Evolutionary conservation across 2,797 vertebrate genomes (phyloP), one percentile per base, ranked within the genome.

Genomic region (Petrocephalus schoutedeni): DNA sequence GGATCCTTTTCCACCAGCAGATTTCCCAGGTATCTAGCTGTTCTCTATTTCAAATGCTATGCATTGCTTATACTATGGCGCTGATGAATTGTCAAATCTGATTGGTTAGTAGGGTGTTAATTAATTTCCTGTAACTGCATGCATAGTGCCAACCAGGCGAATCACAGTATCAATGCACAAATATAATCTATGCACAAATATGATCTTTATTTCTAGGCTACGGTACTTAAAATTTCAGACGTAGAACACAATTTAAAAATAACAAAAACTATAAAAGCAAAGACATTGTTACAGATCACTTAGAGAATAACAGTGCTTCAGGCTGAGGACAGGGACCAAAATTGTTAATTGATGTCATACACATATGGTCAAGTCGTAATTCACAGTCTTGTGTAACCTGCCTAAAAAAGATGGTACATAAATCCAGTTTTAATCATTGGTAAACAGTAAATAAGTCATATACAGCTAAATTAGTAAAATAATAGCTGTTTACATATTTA

Each of bases 1-100:
- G 92, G 98, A 99, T 89, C 98, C 98, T 0, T 99, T 99, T 91
- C 98, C 98, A 58, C 98, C 98, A 5, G 97, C 97, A 3, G 98
- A 99, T 91, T 99, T 99, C 90, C 98, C 98, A 95, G 98, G 98
- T 99, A 95, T 84, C 56, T 51, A 10, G 19, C 19, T 64, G 16
- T 51, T 45, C 56, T 61, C 59, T 23, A 19, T 32, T 10, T 67
- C 4, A 51, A 49, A 41, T 58, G 12, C 14, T 49, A 77, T 77
- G 16, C 71, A 49, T 77, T 49, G 36, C 71, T 77, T 77, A 77
- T 36, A 36, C 4, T 12, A 3, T 23, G 4, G 61, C 10, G 4
- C 28, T 67, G 64, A 16, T 67, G 28, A 67, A 67, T 67, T 67
- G 23, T 67, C 64, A 32, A 32, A 67, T 32, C 64, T 32, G 64